Base-by-base conservation (phyloP, 2,888 invertebrate genomes). In the Leptogaster cylindrica region DNA sequence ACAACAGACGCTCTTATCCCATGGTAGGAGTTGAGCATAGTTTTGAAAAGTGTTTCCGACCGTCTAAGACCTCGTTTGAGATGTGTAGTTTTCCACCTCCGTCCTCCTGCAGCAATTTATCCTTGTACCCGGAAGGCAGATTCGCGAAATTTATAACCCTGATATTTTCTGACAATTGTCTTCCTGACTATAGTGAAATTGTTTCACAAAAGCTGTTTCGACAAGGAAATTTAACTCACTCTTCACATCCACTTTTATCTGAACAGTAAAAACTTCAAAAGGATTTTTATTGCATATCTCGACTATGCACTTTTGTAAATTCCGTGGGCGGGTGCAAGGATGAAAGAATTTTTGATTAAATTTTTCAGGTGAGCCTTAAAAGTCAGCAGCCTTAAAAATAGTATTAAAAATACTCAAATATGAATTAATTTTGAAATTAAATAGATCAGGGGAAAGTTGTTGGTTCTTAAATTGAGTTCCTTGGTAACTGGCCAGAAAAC, bases 151-250 rank as follows among this genome's bases (percentile, higher is more conserved):
- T 39, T 41, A 58, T 58, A 39, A 28, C 58, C 39, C 41, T 58
- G 58, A 58, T 58, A 58, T 58, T 16, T 58, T 58, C 58, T 39
- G 58, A 58, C 41, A 58, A 58, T 58, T 58, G 58, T 41, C 58
- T 58, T 39, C 58, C 58, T 36, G 18, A 31, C 52, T 52, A 52
- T 52, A n/a, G 52, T 52, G 52, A 52, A 52, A 52, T 52, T 52
- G 52, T 52, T 52, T 31, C 52, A 52, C 52, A 52, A 52, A 52
- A 52, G 52, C 52, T 52, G 52, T 52, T 52, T 52, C 52, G 52
- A 52, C 52, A 52, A 16, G 31, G 31, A 31, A 52, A 18, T 52
- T 52, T 52, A 31, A 52, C 51, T 52, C 51, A 52, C 51, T 27
- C 50, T n/a, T n/a, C n/a, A n/a, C 27, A 20, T 52, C 31, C 51